Base-by-base conservation (phyloP, 2,113 vertebrate species). In the Anhinga rufa region DNA sequence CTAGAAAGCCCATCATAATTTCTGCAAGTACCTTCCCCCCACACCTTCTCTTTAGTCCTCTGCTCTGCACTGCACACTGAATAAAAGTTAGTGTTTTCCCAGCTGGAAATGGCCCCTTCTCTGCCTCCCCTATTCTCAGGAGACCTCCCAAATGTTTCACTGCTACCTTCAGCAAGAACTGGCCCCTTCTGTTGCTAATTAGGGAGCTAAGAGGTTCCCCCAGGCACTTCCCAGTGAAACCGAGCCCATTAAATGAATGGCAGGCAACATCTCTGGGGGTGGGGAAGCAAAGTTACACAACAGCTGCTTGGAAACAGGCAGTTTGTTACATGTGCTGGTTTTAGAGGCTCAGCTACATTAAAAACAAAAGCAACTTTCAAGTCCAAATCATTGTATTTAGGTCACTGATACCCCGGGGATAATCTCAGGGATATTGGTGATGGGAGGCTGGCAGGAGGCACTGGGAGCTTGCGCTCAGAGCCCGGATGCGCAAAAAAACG, bases 191-290 rank as follows among this genome's bases (percentile, higher is more conserved):
- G 92, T 80, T 95, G 62, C 81, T 95, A 85, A 96, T 97, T 96
- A 97, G 81, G 58, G 46, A 92, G 83, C 70, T 72, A 46, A 84
- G 74, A 95, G 70, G 66, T 38, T 89, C 82, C 92, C 66, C 40
- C 65, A 32, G 96, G 94, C 92, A 82, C 84, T 97, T 97, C 92
- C 74, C 91, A 91, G 93, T 91, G 97, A 96, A 97, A 97, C 74
- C 2, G 5, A 94, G 88, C 88, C 84, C 51, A 70, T 76, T 91
- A 90, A 93, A 91, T 58, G 49, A 94, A 94, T n/a, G 65, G 52
- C n/a, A 74, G 83, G 55, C 58, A 61, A 58, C 25, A 44, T 87
- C 65, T 80, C 64, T 17, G 57, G 54, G 70, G 40, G 76, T 57
- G 54, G 88, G 60, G 69, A 66, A 66, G 36, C 36, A 0, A 40